Percentiles rank a stretch among this genome's conserved stretches.
phyloP scores from a whole-genome alignment of 2,797 vertebrate species.

The Tokudaia muenninki region DNA sequence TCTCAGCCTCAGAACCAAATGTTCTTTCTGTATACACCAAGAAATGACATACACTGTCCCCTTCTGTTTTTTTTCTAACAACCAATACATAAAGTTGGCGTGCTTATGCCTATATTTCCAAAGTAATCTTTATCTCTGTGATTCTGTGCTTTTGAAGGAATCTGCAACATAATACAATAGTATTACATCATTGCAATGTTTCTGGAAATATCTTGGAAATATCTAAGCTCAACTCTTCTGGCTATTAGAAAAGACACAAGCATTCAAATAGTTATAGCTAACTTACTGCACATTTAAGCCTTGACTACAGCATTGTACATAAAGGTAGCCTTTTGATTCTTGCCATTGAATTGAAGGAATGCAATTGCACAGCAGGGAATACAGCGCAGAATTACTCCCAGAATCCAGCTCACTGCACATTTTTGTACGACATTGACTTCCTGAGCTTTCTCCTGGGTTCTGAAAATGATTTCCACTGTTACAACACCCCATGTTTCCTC shows the following conservation, averaged over 20 bases:
- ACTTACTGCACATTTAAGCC: neutral
- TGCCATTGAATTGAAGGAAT: neutral
- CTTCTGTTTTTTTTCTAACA: neutral
- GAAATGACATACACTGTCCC: neutral
- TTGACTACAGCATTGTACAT: neutral
- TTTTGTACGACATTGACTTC: neutral
- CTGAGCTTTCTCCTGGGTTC: neutral
- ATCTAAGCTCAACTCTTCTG: neutral
- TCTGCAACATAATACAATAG: neutral
- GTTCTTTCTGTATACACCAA: neutral
- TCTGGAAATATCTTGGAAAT: slow-evolving; percentile 14
- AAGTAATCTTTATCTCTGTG: neutral
- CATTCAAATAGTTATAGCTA: neutral
- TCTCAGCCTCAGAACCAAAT: neutral
- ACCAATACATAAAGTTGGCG: neutral
- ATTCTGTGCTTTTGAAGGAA: neutral
- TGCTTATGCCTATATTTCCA: neutral
- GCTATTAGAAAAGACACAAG: neutral
- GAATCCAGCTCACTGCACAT: slow-evolving; percentile 5
- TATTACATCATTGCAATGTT: neutral
- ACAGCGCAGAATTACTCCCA: neutral
- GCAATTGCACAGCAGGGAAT: neutral
- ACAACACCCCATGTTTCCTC: neutral
- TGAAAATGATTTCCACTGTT: neutral
- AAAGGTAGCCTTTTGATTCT: neutral